phyloP scores from a whole-genome alignment of 2,113 vertebrate species.

The Pontoporia blainvillei region DNA sequence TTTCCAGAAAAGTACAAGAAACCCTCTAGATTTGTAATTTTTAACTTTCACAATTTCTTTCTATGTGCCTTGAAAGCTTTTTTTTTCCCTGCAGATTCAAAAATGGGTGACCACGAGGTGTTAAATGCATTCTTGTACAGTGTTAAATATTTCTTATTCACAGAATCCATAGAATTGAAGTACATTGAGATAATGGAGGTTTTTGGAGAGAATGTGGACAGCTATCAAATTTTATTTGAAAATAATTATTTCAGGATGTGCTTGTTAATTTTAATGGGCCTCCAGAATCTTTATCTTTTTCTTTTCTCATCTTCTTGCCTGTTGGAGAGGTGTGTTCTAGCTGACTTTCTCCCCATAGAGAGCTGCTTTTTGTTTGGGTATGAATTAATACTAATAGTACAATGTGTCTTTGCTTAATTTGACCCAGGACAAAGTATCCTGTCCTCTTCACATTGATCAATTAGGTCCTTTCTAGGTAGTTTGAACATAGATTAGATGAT shows the following conservation, averaged over 20 bases:
- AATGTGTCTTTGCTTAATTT: background rate
- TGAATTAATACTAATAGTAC: background rate
- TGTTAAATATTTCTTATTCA: background rate
- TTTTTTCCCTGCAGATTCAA: background rate
- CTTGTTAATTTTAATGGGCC: background rate
- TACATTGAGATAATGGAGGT: background rate
- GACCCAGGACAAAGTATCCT: background rate
- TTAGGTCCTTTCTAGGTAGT: background rate
- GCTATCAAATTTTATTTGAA: background rate
- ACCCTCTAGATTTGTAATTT: background rate
- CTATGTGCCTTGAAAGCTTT: background rate
- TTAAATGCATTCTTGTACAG: background rate
- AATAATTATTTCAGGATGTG: constrained; percentile 4
- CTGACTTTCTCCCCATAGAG: background rate
- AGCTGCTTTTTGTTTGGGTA: background rate
- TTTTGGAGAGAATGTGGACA: background rate
- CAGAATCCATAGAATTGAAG: background rate
- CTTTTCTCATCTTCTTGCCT: background rate
- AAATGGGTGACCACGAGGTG: background rate
- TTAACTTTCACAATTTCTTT: background rate
- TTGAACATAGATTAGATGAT: background rate
- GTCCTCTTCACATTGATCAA: background rate
- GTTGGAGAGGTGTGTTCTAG: background rate
- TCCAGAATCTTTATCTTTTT: background rate
- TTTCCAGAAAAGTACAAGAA: background rate